Evolutionary conservation across 2,113 vertebrate species (phyloP), one percentile per base, ranked within the genome.

Genomic region (Lucifuga dentata): DNA sequence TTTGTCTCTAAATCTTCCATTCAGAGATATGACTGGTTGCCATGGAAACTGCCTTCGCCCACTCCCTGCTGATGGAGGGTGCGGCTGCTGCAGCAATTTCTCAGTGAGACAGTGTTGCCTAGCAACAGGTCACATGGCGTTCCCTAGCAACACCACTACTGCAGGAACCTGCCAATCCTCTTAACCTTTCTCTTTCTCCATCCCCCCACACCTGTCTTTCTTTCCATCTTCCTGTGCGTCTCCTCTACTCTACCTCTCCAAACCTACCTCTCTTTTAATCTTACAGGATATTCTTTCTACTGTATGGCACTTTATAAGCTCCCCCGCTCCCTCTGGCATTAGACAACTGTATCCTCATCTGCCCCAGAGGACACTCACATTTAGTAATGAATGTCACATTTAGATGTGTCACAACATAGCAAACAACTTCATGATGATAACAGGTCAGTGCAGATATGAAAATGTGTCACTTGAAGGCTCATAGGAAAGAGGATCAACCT

Each of bases 91-190:
- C 89, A 90, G 92, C 91, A 91, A 85, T 88, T 84, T 81, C 85
- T 90, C 88, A 59, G 90, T 91, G 89, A 90, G 77, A 82, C 84
- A 83, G 83, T 89, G 91, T 93, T 92, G 89, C 93, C 77, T 90
- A 82, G 93, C 88, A 93, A 94, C 92, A 82, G 86, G 87, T 92
- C 89, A 91, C 90, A 92, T 91, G 89, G 76, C 76, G 87, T 92
- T 93, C 78, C 93, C 91, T 93, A 92, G 92, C 91, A 94, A 94
- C 92, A 91, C 80, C 88, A 87, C 81, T 87, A 89, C 90, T 86
- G 84, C 89, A 90, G 91, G 86, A 92, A 84, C 89, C 86, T 91
- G 90, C 88, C 91, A 93, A 91, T 93, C 88, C 90, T 90, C 88
- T 90, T 80, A 89, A 91, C 84, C 90, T 90, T 88, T 86, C 83